phyloP scores from a whole-genome alignment of 64 coral and sea anemone genomes.

The Montipora cactus region DNA sequence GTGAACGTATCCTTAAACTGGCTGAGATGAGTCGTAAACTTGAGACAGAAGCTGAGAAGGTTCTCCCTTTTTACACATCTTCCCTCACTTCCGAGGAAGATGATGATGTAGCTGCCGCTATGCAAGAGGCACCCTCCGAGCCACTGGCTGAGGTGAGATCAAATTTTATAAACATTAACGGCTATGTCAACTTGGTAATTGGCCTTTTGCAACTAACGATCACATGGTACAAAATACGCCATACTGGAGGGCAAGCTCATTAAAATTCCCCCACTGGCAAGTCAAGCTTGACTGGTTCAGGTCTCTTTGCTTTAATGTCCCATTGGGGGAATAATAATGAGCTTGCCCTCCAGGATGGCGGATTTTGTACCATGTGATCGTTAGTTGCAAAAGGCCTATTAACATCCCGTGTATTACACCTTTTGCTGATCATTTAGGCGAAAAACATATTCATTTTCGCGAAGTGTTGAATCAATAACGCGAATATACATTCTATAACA shows the following conservation, averaged over 20 bases:
- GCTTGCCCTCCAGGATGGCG: too few species aligned
- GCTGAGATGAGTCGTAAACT: conserved; percentile 97
- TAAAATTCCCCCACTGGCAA: too few species aligned
- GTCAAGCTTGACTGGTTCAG: too few species aligned
- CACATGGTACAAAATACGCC: too few species aligned
- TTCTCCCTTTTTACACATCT: conserved; percentile 94
- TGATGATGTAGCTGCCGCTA: conserved; percentile 85
- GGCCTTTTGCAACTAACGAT: too few species aligned
- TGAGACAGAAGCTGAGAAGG: conserved; percentile 97
- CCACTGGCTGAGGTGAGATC: conserved; percentile 81
- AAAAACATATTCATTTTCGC: conserved; percentile 74
- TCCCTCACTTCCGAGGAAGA: conserved; percentile 88
- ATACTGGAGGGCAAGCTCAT: too few species aligned
- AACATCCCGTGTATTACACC: conserved; percentile 4
- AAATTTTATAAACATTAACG: too few species aligned
- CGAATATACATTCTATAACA: conserved; percentile 77
- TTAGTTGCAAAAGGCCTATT: too few species aligned
- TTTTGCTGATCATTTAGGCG: conserved; percentile 80
- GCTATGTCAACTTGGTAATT: too few species aligned
- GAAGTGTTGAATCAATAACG: conserved; percentile 76
- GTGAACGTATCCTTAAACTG: conserved; percentile 89
- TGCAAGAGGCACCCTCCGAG: conserved; percentile 88
- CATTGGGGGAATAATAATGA: too few species aligned
- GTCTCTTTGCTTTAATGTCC: too few species aligned
- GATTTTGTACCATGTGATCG: too few species aligned